Percentiles rank a stretch among this genome's conserved stretches.
Evolutionary conservation across 2,113 vertebrate species (phyloP).

Genomic region (Anser brachyrhynchus): DNA sequence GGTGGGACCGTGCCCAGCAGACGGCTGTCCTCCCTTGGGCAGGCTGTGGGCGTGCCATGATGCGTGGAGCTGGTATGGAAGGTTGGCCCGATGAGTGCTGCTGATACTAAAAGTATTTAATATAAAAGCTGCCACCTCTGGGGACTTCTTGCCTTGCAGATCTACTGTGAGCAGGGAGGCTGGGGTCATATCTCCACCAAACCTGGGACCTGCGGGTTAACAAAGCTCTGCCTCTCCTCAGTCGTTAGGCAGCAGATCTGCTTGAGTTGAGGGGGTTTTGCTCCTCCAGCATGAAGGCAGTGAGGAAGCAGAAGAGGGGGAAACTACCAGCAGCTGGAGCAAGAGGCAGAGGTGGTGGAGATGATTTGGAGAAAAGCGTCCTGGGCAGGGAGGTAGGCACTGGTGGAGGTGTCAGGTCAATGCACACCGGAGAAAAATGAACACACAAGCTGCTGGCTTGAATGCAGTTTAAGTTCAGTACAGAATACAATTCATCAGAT

Average conservation of each 20-base stretch:
- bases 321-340: neutral
- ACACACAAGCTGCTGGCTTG: neutral
- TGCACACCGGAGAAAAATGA: neutral
- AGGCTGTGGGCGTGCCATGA: rapidly evolving
- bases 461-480: neutral
- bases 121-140: neutral
- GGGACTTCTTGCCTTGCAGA: neutral
- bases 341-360: neutral
- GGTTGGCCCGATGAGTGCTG: rapidly evolving
- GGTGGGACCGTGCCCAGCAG: neutral
- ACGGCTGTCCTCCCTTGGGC: neutral
- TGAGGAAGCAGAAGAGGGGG: neutral
- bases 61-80: neutral
- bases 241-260: neutral
- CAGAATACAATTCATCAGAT: neutral
- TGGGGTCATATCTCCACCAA: neutral
- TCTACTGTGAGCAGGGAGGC: neutral
- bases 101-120: neutral
- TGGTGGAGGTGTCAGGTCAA: neutral
- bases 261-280: neutral
- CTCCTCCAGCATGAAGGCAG: neutral
- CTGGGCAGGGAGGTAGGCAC: neutral
- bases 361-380: neutral
- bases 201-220: neutral
- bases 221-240: neutral